Evolutionary conservation across 1,140 invertebrate species (phyloP).

Genomic region (Ceratina japonica): DNA sequence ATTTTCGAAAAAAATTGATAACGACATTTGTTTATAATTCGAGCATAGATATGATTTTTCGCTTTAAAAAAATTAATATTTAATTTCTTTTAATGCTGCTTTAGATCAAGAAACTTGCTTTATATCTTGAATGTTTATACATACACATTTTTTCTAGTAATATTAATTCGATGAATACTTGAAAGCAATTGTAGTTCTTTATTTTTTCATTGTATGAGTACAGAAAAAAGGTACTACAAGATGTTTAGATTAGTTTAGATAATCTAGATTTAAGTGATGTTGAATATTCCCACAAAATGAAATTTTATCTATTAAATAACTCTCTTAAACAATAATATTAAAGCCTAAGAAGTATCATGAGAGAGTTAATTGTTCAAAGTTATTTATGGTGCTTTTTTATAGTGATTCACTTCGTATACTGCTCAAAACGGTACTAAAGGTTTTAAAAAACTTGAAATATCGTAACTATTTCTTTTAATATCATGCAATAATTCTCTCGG

Average conservation of each 20-base stretch:
- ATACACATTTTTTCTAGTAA: too few species aligned
- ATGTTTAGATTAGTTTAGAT: too few species aligned
- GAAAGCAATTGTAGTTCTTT: too few species aligned
- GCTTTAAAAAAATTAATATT: neutral
- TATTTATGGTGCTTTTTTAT: slow-evolving; percentile 11
- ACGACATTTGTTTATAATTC: neutral
- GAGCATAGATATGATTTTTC: neutral
- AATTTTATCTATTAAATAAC: too few species aligned
- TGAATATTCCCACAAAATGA: neutral
- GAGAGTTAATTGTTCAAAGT: neutral
- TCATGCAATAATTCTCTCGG: too few species aligned
- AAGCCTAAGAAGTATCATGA: neutral
- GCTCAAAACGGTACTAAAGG: neutral
- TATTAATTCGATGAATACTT: too few species aligned
- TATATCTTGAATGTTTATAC: too few species aligned
- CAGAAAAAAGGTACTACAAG: too few species aligned
- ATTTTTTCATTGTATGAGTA: too few species aligned
- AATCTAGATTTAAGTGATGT: neutral
- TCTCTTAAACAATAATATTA: too few species aligned
- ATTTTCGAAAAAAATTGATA: neutral
- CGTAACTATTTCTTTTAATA: neutral
- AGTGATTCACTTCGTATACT: neutral
- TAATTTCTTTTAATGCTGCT: too few species aligned
- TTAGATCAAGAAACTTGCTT: too few species aligned
- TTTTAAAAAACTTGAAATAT: neutral